Conservation (phyloP, 2,797 vertebrate species). For the Xerus rutilus region DNA sequence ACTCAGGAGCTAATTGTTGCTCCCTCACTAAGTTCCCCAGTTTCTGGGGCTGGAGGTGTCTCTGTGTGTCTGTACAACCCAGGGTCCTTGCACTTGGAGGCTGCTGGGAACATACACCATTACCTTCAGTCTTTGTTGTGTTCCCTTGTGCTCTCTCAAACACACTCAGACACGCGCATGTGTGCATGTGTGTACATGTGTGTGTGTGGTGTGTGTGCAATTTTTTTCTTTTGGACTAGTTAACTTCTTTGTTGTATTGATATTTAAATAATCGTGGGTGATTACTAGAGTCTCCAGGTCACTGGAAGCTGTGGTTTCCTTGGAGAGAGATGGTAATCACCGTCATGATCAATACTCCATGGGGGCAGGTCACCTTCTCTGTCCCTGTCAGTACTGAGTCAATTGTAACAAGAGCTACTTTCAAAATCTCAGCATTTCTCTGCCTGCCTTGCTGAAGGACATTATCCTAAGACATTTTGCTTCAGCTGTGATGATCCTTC, state of each 20-base stretch:
- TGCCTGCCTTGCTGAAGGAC: too few relatives aligned
- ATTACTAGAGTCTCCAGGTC: neutral
- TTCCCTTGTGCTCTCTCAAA: neutral
- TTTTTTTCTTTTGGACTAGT: neutral
- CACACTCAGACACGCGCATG: rapidly evolving
- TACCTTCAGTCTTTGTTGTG: neutral
- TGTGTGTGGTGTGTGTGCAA: neutral
- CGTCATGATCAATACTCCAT: rapidly evolving
- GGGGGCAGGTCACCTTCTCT: neutral
- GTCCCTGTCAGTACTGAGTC: neutral
- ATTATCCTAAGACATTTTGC: neutral
- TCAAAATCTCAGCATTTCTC: rapidly evolving
- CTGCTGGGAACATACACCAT: neutral
- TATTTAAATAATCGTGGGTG: neutral
- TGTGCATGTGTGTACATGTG: neutral
- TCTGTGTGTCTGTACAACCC: too few relatives aligned
- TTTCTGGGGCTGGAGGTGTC: too few relatives aligned
- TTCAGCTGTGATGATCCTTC: neutral
- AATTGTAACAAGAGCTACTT: neutral
- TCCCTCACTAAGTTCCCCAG: neutral
- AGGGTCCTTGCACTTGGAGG: too few relatives aligned
- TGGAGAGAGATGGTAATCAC: neutral
- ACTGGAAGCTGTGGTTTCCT: neutral
- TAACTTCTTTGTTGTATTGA: neutral
- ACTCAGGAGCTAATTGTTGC: neutral